Evolutionary conservation across 1,140 invertebrate species (phyloP).

Genomic region (Mizuhopecten yessoensis): DNA sequence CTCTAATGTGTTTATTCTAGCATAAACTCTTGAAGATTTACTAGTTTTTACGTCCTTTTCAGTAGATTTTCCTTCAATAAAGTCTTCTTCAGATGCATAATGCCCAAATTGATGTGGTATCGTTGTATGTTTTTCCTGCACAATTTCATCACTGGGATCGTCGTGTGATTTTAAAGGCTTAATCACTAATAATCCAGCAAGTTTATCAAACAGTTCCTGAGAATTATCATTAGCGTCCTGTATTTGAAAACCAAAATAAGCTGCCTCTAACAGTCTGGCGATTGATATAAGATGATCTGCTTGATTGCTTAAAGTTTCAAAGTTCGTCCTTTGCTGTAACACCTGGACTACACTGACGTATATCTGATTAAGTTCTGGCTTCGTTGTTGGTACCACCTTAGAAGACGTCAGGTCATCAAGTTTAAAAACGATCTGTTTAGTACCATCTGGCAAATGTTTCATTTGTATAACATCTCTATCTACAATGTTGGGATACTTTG

Average conservation of each 20-base stretch:
- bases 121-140: not conserved
- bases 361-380: constrained; percentile 75
- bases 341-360: constrained; percentile 73
- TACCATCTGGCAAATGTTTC: constrained; percentile 70
- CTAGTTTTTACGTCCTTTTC: not conserved
- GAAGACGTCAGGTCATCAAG: constrained; percentile 63
- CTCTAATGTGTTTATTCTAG: not conserved
- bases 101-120: not conserved
- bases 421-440: constrained; percentile 72
- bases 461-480: constrained; percentile 68
- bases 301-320: constrained; percentile 67
- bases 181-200: constrained; percentile 67
- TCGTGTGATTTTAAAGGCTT: constrained; percentile 48
- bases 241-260: constrained; percentile 70
- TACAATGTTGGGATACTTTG: constrained; percentile 29
- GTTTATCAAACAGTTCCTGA: constrained; percentile 64
- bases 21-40: not conserved
- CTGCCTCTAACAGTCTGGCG: constrained; percentile 74
- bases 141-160: constrained; percentile 46
- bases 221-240: constrained; percentile 64
- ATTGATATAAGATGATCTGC: constrained; percentile 74
- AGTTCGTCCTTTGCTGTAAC: constrained; percentile 75
- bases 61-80: not conserved
- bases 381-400: constrained; percentile 47
- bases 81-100: constrained; percentile 48